A percentile compares a stretch with the other conserved stretches of the same genome.
phyloP scores from a whole-genome alignment of 1,140 invertebrate genomes.

The Eriocheir sinensis region DNA sequence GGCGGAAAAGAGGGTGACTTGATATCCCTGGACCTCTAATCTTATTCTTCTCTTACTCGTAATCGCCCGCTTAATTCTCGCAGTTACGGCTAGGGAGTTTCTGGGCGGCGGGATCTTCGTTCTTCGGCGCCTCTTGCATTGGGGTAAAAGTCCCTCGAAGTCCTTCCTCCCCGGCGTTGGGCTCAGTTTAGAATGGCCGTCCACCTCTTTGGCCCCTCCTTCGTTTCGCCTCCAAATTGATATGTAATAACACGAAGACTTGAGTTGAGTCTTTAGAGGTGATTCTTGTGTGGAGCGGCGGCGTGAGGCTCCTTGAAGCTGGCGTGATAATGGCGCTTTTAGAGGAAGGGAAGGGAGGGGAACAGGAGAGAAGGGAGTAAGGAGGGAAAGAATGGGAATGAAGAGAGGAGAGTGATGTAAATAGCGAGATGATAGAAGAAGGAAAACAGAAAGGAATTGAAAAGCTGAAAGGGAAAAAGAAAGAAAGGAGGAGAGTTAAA shows the following conservation, averaged over 20 bases:
- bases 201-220: neutral
- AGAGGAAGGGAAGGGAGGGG: neutral
- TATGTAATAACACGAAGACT: conserved; percentile 68
- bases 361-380: too few relatives aligned
- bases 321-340: neutral
- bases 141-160: conserved; percentile 7
- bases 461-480: too few relatives aligned
- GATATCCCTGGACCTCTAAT: conserved; percentile 57
- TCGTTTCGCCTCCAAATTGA: conserved; percentile 71
- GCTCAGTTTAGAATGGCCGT: conserved; percentile 42
- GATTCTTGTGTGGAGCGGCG: conserved; percentile 49
- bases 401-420: neutral
- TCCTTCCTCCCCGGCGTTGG: neutral
- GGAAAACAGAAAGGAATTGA: too few relatives aligned
- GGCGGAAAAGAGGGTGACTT: conserved; percentile 45
- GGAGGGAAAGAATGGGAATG: neutral
- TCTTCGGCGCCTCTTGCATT: neutral
- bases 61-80: conserved; percentile 71
- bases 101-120: conserved; percentile 5
- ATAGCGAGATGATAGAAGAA: too few relatives aligned
- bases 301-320: conserved; percentile 1
- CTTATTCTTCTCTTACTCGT: conserved; percentile 70
- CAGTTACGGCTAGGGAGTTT: conserved; percentile 52
- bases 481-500: neutral
- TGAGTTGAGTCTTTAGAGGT: conserved; percentile 63